phyloP scores from a whole-genome alignment of 2,888 invertebrate species.

The Phyto melanocephala region DNA sequence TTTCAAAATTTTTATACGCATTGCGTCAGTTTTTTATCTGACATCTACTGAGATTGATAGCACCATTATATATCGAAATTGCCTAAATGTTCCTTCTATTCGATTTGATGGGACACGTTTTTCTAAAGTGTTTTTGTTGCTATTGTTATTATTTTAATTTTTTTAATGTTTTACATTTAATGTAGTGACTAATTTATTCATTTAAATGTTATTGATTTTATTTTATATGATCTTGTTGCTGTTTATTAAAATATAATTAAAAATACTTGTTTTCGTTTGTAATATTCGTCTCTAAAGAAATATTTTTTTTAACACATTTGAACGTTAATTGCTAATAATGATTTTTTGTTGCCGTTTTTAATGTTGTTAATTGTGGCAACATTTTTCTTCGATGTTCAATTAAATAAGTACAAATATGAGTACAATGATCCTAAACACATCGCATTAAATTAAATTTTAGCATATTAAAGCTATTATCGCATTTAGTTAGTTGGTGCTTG shows the following conservation, averaged over 20 bases:
- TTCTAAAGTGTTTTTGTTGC: neutral
- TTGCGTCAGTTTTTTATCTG: slow-evolving; percentile 35
- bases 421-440: slow-evolving; percentile 9
- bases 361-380: slow-evolving; percentile 33
- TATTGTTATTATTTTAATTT: neutral
- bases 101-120: neutral
- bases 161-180: neutral
- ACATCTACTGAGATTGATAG: slow-evolving; percentile 1
- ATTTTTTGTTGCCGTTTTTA: slow-evolving; percentile 13
- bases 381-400: slow-evolving; percentile 31
- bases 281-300: neutral
- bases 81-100: neutral
- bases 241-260: neutral
- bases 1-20: slow-evolving; percentile 9
- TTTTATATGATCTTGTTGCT: neutral
- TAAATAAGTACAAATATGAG: neutral
- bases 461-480: neutral
- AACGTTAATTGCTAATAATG: slow-evolving; percentile 19
- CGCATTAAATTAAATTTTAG: slow-evolving; percentile 22
- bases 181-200: slow-evolving; percentile 12
- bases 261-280: neutral
- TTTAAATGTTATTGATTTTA: neutral
- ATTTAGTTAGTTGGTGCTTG: too few relatives aligned
- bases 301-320: neutral
- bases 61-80: neutral